These are phyloP conservation scores for Poeciliopsis retropinna DNA, from an alignment of 2,113 vertebrate species.

Conservation along the genomic window DNA sequence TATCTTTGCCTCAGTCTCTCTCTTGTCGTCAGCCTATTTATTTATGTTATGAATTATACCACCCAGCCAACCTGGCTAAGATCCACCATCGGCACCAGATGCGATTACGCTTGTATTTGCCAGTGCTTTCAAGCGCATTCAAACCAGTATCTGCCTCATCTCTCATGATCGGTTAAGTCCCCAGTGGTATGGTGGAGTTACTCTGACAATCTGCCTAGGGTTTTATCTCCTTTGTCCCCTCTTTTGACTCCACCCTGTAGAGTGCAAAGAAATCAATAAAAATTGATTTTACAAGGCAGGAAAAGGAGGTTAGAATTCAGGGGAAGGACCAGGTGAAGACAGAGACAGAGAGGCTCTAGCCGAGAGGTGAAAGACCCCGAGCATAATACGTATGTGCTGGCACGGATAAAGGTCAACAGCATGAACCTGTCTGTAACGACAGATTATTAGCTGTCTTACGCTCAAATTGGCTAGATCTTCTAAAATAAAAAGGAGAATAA, in stretches of 20 bases:
- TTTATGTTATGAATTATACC: conserved; percentile 10
- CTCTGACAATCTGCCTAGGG: conserved; percentile 74
- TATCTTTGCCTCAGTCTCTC: not conserved
- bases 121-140: conserved; percentile 27
- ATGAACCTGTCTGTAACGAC: conserved; percentile 63
- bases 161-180: conserved; percentile 56
- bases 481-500: conserved; percentile 15
- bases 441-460: conserved; percentile 58
- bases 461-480: conserved; percentile 15
- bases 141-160: conserved; percentile 41
- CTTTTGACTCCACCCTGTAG: conserved; percentile 74
- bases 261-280: conserved; percentile 79
- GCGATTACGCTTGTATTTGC: conserved; percentile 32
- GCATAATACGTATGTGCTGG: conserved; percentile 69
- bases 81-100: conserved; percentile 31
- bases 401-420: conserved; percentile 75
- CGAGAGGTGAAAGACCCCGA: conserved; percentile 47
- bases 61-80: conserved; percentile 2
- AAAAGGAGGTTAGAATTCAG: conserved; percentile 77
- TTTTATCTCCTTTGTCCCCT: conserved; percentile 80
- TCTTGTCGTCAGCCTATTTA: not conserved
- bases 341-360: conserved; percentile 61
- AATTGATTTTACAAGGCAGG: conserved; percentile 79
- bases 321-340: conserved; percentile 63
- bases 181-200: conserved; percentile 58